These are phyloP conservation scores for Aviceda subcristata DNA, from an alignment of 2,113 vertebrate species.

Conservation along the genomic window DNA sequence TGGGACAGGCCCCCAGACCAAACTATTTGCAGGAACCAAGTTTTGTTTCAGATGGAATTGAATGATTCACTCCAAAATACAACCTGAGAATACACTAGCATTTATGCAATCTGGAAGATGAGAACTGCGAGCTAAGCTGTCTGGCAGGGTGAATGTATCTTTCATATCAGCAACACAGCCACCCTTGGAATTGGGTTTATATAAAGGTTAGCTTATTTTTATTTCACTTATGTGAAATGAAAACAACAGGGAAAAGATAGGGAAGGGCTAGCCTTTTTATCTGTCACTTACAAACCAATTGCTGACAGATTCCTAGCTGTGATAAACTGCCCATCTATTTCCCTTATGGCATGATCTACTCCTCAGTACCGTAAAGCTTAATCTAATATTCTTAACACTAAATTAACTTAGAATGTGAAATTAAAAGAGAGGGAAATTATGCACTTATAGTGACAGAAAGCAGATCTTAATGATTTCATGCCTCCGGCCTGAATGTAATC, in stretches of 20 bases:
- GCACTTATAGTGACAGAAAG: not conserved
- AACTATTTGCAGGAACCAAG: not conserved
- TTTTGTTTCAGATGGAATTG: not conserved
- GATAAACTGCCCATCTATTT: not conserved
- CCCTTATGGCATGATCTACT: not conserved
- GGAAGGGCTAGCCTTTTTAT: not conserved
- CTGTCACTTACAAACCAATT: not conserved
- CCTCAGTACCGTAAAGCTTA: not conserved
- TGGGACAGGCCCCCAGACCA: not conserved
- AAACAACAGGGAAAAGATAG: not conserved
- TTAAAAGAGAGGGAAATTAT: conserved; percentile 2
- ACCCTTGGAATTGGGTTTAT: not conserved
- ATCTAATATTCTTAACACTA: conserved; percentile 15
- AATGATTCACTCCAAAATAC: not conserved
- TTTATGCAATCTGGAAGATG: not conserved
- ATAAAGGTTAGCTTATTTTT: conserved; percentile 22
- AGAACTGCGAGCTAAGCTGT: not conserved
- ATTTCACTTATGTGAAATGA: not conserved
- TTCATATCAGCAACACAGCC: not conserved
- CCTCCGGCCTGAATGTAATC: not conserved
- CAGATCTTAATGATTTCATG: not conserved
- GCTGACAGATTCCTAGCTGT: not conserved
- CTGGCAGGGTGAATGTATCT: not conserved
- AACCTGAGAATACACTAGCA: not conserved
- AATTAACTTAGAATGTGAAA: conserved; percentile 34